Conservation (phyloP, 92 coral and sea anemone species). For the Parazoanthus swiftii region DNA sequence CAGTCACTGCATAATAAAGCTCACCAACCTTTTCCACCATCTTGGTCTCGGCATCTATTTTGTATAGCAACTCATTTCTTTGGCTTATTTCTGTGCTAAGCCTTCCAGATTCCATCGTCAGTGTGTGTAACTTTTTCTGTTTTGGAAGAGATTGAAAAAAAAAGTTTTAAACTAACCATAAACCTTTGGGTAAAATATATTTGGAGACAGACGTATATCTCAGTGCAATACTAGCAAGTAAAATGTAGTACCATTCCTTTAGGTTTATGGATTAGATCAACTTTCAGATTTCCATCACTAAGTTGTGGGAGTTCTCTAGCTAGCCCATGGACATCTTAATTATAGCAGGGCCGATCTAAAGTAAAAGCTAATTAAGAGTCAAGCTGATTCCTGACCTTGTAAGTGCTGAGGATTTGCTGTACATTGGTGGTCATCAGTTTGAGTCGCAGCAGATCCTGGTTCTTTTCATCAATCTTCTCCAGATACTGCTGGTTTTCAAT, state of each 20-base stretch:
- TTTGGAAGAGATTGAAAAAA: neutral
- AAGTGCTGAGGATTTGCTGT: constrained; percentile 90
- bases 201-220: no score
- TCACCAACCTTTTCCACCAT: constrained; percentile 87
- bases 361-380: no score
- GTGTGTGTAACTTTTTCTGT: constrained; percentile 92
- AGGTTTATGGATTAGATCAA: no score
- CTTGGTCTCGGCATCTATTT: constrained; percentile 91
- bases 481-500: constrained; percentile 98
- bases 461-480: constrained; percentile 97
- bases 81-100: constrained; percentile 80
- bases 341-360: no score
- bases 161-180: neutral
- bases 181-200: no score
- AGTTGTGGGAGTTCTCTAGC: no score
- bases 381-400: constrained; percentile 58
- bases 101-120: constrained; percentile 92
- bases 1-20: neutral
- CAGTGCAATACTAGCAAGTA: no score
- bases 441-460: constrained; percentile 91
- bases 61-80: constrained; percentile 87
- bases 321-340: no score
- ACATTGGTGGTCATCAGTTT: constrained; percentile 96
- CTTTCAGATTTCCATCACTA: no score
- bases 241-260: no score